Evolutionary conservation across 2,888 invertebrate genomes (phyloP), one percentile per base, ranked within the genome.

Genomic region (Cheilosia grossa): DNA sequence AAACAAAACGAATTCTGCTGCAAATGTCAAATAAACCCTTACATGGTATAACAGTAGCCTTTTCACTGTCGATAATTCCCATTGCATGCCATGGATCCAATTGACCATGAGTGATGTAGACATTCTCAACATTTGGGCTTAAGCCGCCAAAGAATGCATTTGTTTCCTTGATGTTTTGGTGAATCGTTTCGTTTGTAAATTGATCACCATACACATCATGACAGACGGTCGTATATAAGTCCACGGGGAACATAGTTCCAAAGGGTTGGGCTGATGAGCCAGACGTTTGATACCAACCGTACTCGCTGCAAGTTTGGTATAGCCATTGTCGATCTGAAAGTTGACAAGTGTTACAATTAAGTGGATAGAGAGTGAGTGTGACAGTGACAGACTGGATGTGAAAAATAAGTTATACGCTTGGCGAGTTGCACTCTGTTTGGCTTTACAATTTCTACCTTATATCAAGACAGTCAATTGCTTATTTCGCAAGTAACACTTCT

Each of bases 251-350:
- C 59, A 88, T 89, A 1, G 87, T 88, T 19, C 91, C 91, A 9
- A 94, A 94, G 0, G 95, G 95, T 82, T 95, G 94, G 1, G 91
- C 88, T 0, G 88, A 64, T 15, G 94, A 93, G 81, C 92, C 94
- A 0, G 96, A 95, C 2, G 96, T 95, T 92, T 97, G 97, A 91
- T 94, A 97, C 93, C 95, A 97, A 66, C 97, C 97, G 91, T 94
- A 97, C 92, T 98, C 97, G 66, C 95, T 95, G 91, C 98, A 98
- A 0, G 96, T 96, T 91, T 97, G 97, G 90, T 96, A 97, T 0
- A 93, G 93, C 97, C 97, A 97, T 80, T 95, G 94, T 0, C 96
- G 94, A 88, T 89, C 91, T 91, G 47, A 13, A 13, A 37, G 13
- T 37, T 37, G 37, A 37, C 37, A 47, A 9, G n/a, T 47, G 7